Base-by-base conservation (phyloP, 2,113 vertebrate species). In the Tachysurus fulvidraco region DNA sequence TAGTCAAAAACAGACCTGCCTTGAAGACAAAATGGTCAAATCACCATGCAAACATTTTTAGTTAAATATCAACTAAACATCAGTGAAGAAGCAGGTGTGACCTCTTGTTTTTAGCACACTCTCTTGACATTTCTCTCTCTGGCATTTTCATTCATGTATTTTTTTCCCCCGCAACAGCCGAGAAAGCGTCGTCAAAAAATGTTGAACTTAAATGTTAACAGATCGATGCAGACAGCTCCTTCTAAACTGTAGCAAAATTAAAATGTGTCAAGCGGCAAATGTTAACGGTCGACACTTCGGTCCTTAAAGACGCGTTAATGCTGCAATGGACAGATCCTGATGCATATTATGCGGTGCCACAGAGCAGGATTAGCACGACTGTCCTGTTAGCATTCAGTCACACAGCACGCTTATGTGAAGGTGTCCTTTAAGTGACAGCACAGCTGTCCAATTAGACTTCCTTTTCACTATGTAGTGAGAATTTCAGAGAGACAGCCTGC, bases 241-340 rank as follows among this genome's bases (percentile, higher is more conserved):
- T 87, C 92, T 93, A 93, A 94, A 93, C 88, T 90, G 93, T 95
- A 94, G 94, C 95, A 95, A 96, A 97, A 97, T 96, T 96, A 91
- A 97, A 96, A 96, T 95, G 96, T 97, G 96, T 97, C 97, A 98
- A 89, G 96, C 96, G 95, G 96, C 95, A 96, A 97, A 97, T 96
- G 96, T 95, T 96, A 96, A 97, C 95, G 95, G 96, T 95, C 96
- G 96, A 96, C 94, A 95, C 91, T 93, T 94, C 92, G 89, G 93
- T 95, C 95, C 62, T 88, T 88, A 89, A 87, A 89, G 86, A 87
- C 79, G 57, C 10, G 67, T 13, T 62, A 85, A 92, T 95, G 89
- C 88, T 86, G 87, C 30, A 67, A 95, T 90, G 93, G 95, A 95
- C 95, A 96, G 96, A 95, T 95, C 94, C 95, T 93, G 94, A 93